These are phyloP conservation scores for Dryobota labecula DNA, from an alignment of 2,888 invertebrate genomes.

Conservation along the genomic window DNA sequence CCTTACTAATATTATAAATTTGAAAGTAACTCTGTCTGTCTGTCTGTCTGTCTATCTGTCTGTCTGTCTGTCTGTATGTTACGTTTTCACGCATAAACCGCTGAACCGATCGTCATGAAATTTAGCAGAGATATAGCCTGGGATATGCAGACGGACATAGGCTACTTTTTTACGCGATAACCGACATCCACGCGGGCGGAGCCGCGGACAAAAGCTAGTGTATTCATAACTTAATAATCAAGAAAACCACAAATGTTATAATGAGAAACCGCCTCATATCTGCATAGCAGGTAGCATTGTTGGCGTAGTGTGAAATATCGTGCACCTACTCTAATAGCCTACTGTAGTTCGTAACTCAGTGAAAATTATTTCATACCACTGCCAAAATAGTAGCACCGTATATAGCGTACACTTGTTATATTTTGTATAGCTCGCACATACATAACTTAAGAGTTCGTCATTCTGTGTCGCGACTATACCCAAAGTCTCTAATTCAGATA, in stretches of 20 bases:
- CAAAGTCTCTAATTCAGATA: no score
- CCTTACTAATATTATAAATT: no score
- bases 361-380: slow-evolving; percentile 70
- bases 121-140: no score
- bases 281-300: slow-evolving; percentile 67
- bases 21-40: no score
- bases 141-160: no score
- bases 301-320: slow-evolving; percentile 73
- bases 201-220: no score
- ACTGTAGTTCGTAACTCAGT: slow-evolving; percentile 67
- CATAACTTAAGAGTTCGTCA: background rate
- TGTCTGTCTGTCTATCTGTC: no score
- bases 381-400: slow-evolving; percentile 64
- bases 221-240: slow-evolving; percentile 2
- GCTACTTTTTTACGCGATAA: no score
- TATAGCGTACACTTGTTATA: slow-evolving; percentile 11
- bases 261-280: slow-evolving; percentile 26
- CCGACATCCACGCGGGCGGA: no score
- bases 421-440: background rate
- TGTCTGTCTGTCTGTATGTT: no score
- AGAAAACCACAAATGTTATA: background rate
- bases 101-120: no score
- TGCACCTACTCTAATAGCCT: slow-evolving; percentile 63
- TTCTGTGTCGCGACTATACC: background rate
- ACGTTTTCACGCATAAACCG: no score